Evolutionary conservation across 2,888 invertebrate genomes (phyloP).

Genomic region (Lapara coniferarum): DNA sequence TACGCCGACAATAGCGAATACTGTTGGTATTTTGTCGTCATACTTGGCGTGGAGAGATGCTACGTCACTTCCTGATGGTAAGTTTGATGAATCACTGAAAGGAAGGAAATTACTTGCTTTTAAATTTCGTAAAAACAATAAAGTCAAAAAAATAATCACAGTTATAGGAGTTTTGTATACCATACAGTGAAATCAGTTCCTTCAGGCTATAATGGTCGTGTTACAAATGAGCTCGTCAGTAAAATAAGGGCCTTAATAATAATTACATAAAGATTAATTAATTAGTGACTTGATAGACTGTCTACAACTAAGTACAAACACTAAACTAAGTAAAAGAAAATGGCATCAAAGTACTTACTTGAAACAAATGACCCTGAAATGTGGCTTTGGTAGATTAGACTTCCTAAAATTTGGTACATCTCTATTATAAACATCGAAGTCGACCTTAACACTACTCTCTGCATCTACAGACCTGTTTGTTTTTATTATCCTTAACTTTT

Average conservation of each 20-base stretch:
- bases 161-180: too few relatives aligned
- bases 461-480: slow-evolving; percentile 43
- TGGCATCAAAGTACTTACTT: slow-evolving; percentile 60
- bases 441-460: slow-evolving; percentile 52
- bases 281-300: too few relatives aligned
- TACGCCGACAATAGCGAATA: slow-evolving; percentile 73
- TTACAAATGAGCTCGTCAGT: too few relatives aligned
- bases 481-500: slow-evolving; percentile 65
- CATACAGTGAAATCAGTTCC: too few relatives aligned
- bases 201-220: too few relatives aligned
- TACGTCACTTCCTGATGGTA: slow-evolving; percentile 60
- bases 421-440: slow-evolving; percentile 76
- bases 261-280: too few relatives aligned
- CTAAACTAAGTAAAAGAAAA: slow-evolving; percentile 11
- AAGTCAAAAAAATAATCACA: too few relatives aligned
- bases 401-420: slow-evolving; percentile 72
- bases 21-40: slow-evolving; percentile 59
- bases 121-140: neutral
- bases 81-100: slow-evolving; percentile 62
- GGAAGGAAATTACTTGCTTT: neutral
- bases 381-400: slow-evolving; percentile 64
- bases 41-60: slow-evolving; percentile 57
- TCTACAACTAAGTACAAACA: neutral
- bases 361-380: slow-evolving; percentile 70
- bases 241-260: too few relatives aligned